Percentiles rank a stretch among this genome's conserved stretches.
phyloP scores from a whole-genome alignment of 2,113 vertebrate genomes.

The Cnemophilus loriae region DNA sequence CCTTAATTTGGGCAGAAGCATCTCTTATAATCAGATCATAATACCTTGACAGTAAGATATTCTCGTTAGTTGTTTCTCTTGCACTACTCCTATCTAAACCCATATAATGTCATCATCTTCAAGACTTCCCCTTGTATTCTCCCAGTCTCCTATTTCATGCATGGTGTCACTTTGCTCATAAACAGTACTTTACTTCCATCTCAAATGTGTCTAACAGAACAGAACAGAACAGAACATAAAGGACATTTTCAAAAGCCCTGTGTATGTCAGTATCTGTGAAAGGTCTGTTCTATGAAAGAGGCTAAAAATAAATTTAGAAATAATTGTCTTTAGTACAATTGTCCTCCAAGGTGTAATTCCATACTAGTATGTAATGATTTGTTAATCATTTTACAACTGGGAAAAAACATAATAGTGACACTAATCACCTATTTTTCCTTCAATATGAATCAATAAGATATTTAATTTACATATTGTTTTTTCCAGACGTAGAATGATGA shows the following conservation, averaged over 20 bases:
- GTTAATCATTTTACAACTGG: neutral
- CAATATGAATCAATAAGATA: accelerated
- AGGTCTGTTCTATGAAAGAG: neutral
- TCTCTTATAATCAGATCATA: neutral
- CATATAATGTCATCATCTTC: neutral
- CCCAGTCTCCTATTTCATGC: neutral
- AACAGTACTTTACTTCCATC: neutral
- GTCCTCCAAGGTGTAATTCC: neutral
- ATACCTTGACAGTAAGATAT: neutral
- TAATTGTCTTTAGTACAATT: neutral
- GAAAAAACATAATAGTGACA: neutral
- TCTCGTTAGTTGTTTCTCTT: neutral
- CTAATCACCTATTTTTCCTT: neutral
- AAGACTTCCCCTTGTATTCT: neutral
- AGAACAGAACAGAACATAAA: neutral
- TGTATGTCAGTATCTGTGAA: neutral
- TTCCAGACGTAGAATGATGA: neutral
- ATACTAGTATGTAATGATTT: neutral
- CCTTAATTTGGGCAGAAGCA: neutral
- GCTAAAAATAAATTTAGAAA: neutral
- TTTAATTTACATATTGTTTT: neutral
- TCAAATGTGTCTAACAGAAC: neutral
- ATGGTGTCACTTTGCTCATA: neutral
- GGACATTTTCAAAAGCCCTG: neutral
- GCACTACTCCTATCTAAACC: neutral